Conservation (phyloP, 2,797 vertebrate species). For the Poeciliopsis presidionis region DNA sequence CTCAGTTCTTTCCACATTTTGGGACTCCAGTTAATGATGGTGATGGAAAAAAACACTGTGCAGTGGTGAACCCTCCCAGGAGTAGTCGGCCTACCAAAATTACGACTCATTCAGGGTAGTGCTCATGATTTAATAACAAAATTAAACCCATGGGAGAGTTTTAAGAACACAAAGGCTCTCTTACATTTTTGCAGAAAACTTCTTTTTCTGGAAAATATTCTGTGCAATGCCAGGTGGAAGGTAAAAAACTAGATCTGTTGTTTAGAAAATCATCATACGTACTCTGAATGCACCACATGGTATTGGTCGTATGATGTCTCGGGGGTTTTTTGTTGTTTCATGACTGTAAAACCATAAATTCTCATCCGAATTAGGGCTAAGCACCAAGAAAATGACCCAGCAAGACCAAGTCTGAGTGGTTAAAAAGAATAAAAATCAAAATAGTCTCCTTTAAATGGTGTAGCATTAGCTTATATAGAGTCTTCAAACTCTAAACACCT, state of each 20-base stretch:
- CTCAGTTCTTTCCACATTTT: not conserved
- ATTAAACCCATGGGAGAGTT: not conserved
- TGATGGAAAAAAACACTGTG: not conserved
- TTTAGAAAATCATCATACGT: not conserved
- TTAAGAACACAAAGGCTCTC: not conserved
- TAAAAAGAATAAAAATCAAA: not conserved
- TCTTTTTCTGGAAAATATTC: not conserved
- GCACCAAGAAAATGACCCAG: not conserved
- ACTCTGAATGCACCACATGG: not conserved
- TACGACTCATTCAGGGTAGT: not conserved
- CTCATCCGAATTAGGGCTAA: not conserved
- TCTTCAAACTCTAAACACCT: not conserved
- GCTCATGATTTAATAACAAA: not conserved
- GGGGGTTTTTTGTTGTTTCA: not conserved
- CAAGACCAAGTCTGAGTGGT: not conserved
- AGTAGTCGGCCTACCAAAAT: not conserved
- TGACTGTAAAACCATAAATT: not conserved
- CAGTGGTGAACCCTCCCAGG: not conserved
- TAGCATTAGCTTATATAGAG: not conserved
- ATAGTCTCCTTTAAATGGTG: not conserved
- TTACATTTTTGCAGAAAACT: not conserved
- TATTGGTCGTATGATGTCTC: not conserved
- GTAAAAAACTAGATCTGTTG: not conserved
- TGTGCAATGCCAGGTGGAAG: not conserved
- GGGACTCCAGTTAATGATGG: not conserved